Conservation (phyloP, 2,113 vertebrate genomes). For the Brachyhypopomus gauderio region DNA sequence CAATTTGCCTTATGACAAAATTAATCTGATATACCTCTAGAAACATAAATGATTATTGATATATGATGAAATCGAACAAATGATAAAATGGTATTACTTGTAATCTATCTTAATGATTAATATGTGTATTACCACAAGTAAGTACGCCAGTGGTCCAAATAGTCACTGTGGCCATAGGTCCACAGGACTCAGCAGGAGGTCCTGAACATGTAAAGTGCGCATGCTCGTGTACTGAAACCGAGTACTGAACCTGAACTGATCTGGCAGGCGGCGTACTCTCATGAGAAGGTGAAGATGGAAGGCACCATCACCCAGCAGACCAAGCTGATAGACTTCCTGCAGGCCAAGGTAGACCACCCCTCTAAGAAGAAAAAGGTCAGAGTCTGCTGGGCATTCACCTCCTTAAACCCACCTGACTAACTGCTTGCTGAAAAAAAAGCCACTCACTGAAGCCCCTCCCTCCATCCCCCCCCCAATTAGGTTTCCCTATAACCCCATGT, state of each 20-base stretch:
- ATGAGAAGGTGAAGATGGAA: constrained; percentile 99
- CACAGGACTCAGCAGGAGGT: too few species aligned
- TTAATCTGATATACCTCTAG: too few species aligned
- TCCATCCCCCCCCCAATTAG: neutral
- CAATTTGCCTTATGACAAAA: too few species aligned
- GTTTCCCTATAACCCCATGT: constrained; percentile 27
- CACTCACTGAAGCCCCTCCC: constrained; percentile 22
- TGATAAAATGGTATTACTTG: too few species aligned
- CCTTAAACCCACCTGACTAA: constrained; percentile 46
- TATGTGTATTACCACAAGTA: too few species aligned
- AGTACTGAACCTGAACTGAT: constrained; percentile 15
- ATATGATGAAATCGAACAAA: too few species aligned
- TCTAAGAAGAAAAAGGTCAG: constrained; percentile 99
- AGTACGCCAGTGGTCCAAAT: too few species aligned
- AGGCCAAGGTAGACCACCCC: constrained; percentile 96
- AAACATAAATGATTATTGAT: too few species aligned
- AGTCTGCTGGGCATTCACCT: constrained; percentile 55
- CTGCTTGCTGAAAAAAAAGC: constrained; percentile 47
- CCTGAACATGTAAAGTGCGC: neutral
- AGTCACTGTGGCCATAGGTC: too few species aligned
- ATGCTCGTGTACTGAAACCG: neutral
- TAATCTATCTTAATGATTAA: too few species aligned
- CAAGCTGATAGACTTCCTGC: constrained; percentile 98
- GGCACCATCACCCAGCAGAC: constrained; percentile 99
- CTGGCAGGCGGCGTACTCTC: constrained; percentile 94